Percentiles rank a stretch among this genome's conserved stretches.
phyloP scores from a whole-genome alignment of 2,797 vertebrate genomes.

The Leptodactylus fallax region DNA sequence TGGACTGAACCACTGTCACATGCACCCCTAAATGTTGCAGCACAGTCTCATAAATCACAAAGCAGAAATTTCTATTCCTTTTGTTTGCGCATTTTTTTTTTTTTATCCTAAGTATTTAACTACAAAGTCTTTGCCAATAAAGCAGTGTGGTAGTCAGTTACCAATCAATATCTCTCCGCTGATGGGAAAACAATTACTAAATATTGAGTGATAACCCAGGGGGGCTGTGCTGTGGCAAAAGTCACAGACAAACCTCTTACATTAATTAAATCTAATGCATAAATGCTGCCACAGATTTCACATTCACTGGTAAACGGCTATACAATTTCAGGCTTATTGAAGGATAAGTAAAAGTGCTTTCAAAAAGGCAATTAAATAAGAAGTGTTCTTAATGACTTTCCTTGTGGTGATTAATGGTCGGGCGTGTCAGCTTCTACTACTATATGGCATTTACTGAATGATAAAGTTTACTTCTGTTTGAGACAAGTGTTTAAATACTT shows the following conservation, averaged over 20 bases:
- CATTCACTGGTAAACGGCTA: conserved; percentile 18
- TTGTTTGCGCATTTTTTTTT: not conserved
- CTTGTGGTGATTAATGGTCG: conserved; percentile 25
- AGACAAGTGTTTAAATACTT: not conserved
- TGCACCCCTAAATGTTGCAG: not conserved
- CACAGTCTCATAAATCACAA: not conserved
- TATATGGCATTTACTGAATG: conserved; percentile 4
- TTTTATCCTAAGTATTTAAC: conserved; percentile 25
- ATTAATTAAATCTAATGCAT: conserved; percentile 52
- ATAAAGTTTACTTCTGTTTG: conserved; percentile 3
- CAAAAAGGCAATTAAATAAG: conserved; percentile 37
- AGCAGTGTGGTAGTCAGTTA: conserved; percentile 35
- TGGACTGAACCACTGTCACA: not conserved
- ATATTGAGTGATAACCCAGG: conserved; percentile 52
- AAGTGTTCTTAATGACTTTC: conserved; percentile 46
- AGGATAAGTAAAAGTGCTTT: conserved; percentile 34
- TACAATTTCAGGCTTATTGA: conserved; percentile 39
- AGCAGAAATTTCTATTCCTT: not conserved
- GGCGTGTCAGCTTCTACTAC: not conserved
- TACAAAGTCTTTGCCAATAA: conserved; percentile 32
- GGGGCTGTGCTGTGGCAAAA: conserved; percentile 45
- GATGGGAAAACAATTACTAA: conserved; percentile 62
- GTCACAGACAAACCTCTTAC: conserved; percentile 41
- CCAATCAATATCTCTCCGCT: conserved; percentile 52
- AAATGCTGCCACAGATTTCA: conserved; percentile 24